Conservation (phyloP, 2,888 invertebrate species). For the Erebia ligea region DNA sequence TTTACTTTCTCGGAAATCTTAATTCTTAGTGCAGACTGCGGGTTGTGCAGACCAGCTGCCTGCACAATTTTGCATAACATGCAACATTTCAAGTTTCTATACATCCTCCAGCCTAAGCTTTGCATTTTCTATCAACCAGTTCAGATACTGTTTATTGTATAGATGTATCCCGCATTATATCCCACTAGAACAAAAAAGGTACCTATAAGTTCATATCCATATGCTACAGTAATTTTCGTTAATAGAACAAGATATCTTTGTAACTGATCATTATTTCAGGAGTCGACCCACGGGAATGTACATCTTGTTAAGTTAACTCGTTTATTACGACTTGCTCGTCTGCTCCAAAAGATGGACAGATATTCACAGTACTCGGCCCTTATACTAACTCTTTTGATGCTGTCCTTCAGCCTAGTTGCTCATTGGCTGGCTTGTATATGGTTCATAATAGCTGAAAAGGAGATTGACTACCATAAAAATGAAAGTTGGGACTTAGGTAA, state of each 20-base stretch:
- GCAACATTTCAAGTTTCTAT: too few relatives aligned
- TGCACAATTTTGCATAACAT: too few relatives aligned
- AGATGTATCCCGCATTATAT: too few relatives aligned
- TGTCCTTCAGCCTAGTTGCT: constrained; percentile 95
- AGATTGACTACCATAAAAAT: constrained; percentile 89
- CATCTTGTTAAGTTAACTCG: constrained; percentile 97
- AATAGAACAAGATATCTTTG: not conserved
- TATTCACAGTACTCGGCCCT: constrained; percentile 98
- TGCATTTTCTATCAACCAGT: too few relatives aligned
- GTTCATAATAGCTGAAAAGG: constrained; percentile 97
- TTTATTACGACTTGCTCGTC: constrained; percentile 92
- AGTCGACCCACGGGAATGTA: constrained; percentile 89
- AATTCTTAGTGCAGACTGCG: too few relatives aligned
- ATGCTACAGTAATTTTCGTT: not conserved
- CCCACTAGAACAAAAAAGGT: too few relatives aligned
- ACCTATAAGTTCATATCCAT: too few relatives aligned
- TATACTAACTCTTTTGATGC: constrained; percentile 96
- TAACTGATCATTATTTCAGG: constrained; percentile 66
- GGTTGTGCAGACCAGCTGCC: too few relatives aligned
- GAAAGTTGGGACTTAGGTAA: constrained; percentile 93
- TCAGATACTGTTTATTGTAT: too few relatives aligned
- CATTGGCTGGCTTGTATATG: constrained; percentile 99
- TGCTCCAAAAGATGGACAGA: constrained; percentile 97
- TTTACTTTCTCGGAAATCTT: too few relatives aligned
- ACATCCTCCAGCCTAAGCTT: too few relatives aligned